Evolutionary conservation across 1,140 invertebrate genomes (phyloP), one percentile per base, ranked within the genome.

Genomic region (Dysdera silvatica): DNA sequence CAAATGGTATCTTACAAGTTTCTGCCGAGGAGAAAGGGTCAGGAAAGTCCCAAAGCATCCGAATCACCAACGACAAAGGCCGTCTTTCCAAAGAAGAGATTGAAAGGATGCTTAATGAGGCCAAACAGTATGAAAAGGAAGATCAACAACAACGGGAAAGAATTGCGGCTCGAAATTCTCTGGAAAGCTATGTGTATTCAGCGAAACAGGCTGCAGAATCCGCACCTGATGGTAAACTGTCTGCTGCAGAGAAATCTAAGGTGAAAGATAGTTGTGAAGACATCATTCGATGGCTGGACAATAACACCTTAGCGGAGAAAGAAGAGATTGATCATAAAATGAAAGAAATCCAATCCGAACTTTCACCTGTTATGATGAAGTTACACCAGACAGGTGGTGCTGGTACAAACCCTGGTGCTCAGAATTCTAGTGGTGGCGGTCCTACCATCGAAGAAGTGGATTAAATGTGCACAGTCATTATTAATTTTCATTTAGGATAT

Each of bases 61-160:
- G 74, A 7, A 79, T 79, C 58, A 77, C 71, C 20, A 79, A 80
- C 53, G 77, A 79, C 45, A 77, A 77, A 60, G 76, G 78, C 43
- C 78, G 82, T 59, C 73, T 82, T 4, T 75, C 72, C 41, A 82
- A 83, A 70, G 80, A 81, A 28, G 81, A 83, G 57, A 83, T 83
- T 68, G 80, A 83, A 18, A 70, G 78, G 14, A 83, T 83, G 81
- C 66, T 78, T 80, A 31, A 73, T 75, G 40, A 81, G 81, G 76
- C 70, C 6, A 80, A 74, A 16, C 64, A 67, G 23, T 74, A 65
- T 54, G 69, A 79, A 65, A 76, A 68, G 28, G 77, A 79, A 66
- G 35, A 74, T 51, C 83, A 86, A 33, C 80, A 80, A 40, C 82
- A 84, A 55, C 80, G 78, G 52, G 80, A 84, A 54, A 68, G 69